Percentiles rank a stretch among this genome's conserved stretches.
Conservation (phyloP, 2,888 invertebrate genomes). For the Watsonalla cultraria region DNA sequence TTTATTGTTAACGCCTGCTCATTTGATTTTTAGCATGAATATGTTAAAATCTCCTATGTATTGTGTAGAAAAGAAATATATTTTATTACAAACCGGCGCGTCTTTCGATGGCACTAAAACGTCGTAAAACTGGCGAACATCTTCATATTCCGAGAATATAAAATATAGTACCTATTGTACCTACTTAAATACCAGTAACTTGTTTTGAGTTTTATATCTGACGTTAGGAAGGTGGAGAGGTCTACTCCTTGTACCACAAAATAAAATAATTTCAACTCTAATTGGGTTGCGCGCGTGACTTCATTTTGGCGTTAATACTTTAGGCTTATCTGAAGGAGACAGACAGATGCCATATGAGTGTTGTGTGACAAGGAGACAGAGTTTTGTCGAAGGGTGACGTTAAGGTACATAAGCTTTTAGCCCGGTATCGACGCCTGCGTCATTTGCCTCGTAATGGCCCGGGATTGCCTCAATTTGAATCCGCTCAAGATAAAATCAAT, state of each 20-base stretch:
- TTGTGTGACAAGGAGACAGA: constrained; percentile 31
- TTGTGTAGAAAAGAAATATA: constrained; percentile 26
- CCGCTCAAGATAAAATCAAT: constrained; percentile 41
- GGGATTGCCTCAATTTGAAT: constrained; percentile 63
- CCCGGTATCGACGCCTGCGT: constrained; percentile 49
- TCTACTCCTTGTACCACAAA: constrained; percentile 10
- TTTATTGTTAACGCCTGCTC: constrained; percentile 27
- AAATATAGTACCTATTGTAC: constrained; percentile 3
- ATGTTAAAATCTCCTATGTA: constrained; percentile 48
- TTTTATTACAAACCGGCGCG: constrained; percentile 18
- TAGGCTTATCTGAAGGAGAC: constrained; percentile 38
- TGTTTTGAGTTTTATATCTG: constrained; percentile 3
- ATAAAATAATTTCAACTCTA: constrained; percentile 38
- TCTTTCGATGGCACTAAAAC: constrained; percentile 18
- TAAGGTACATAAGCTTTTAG: constrained; percentile 65
- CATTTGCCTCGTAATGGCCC: constrained; percentile 63
- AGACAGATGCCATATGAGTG: constrained; percentile 12
- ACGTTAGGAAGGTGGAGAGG: constrained; percentile 14
- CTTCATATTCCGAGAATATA: constrained; percentile 11
- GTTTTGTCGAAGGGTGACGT: constrained; percentile 35
- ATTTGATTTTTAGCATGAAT: constrained; percentile 44
- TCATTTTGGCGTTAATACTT: constrained; percentile 46
- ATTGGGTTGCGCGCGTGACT: constrained; percentile 58
- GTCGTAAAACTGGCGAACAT: constrained; percentile 21
- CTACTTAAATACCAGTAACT: constrained; percentile 12